phyloP scores from a whole-genome alignment of 2,113 vertebrate species.

The Rhabdornis inornatus region DNA sequence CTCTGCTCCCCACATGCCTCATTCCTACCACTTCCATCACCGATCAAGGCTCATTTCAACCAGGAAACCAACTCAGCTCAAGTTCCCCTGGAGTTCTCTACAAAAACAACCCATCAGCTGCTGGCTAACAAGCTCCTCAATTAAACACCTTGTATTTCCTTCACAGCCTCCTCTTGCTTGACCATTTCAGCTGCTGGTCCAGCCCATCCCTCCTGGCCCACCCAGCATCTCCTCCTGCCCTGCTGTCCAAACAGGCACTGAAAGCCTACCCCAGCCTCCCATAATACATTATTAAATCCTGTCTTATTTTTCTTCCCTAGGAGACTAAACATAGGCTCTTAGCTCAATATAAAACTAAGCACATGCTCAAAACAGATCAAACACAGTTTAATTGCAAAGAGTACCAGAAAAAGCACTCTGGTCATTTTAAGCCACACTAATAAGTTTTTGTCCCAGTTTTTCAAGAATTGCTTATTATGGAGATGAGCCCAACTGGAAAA shows the following conservation, averaged over 20 bases:
- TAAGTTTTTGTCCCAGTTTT: not conserved
- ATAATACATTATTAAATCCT: not conserved
- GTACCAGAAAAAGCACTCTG: not conserved
- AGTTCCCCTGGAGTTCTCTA: not conserved
- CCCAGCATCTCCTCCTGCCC: not conserved
- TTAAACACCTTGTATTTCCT: not conserved
- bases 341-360: constrained; percentile 30
- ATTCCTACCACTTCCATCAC: not conserved
- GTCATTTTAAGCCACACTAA: constrained; percentile 8
- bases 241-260: not conserved
- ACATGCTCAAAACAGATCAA: not conserved
- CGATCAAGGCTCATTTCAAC: not conserved
- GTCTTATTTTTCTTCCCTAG: constrained; percentile 7
- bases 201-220: not conserved
- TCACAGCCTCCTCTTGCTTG: not conserved
- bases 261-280: not conserved
- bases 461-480: constrained; percentile 29
- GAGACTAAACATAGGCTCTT: constrained; percentile 32
- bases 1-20: not conserved
- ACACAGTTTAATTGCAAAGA: not conserved
- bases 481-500: constrained; percentile 40
- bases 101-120: not conserved
- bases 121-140: not conserved
- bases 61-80: not conserved
- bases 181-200: not conserved